Evolutionary conservation across 2,797 vertebrate genomes (phyloP), one percentile per base, ranked within the genome.

Genomic region (Pangasius sanitwongsei): DNA sequence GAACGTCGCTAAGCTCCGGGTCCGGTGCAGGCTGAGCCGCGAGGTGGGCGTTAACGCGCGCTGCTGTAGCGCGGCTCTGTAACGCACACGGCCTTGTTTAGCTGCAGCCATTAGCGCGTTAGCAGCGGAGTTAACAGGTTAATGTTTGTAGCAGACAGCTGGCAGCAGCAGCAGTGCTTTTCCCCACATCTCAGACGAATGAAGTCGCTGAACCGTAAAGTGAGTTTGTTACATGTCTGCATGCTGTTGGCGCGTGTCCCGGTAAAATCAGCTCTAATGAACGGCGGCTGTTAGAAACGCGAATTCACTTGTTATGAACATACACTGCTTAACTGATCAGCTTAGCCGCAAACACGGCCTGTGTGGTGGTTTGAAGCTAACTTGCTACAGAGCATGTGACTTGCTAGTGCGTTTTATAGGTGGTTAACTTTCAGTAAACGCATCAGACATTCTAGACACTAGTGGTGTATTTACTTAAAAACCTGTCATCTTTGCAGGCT

Each of bases 11-110:
- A 37, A 44, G 44, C n/a, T n/a, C 4, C 37, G 28, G 23, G 5
- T 77, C 11, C 74, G 15, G 74, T 28, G 44, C 74, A 9, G 70
- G 69, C 57, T 82, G 34, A 31, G 23, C 5, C 70, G 44, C 70
- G 9, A 50, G 53, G 88, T 89, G 88, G 88, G 88, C 88, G 88
- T 86, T 78, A 61, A 87, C 77, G 86, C 77, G 86, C 67, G n/a
- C 8, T 13, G 86, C 86, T 65, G 50, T 13, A 61, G 31, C n/a
- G 78, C 34, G 15, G 80, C 77, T 18, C 37, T 25, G 11, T 37
- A 11, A 57, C 57, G 23, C 37, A 50, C 72, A 13, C 86, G 86
- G 86, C 86, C 86, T 87, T 70, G 83, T 70, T 55, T 55, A 55
- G 31, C 65, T 55, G 31, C 83, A 61, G 83, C 83, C 48, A 48